These are phyloP conservation scores for Platyrinchus mystaceus DNA, from an alignment of 2,797 vertebrate genomes.

Conservation along the genomic window DNA sequence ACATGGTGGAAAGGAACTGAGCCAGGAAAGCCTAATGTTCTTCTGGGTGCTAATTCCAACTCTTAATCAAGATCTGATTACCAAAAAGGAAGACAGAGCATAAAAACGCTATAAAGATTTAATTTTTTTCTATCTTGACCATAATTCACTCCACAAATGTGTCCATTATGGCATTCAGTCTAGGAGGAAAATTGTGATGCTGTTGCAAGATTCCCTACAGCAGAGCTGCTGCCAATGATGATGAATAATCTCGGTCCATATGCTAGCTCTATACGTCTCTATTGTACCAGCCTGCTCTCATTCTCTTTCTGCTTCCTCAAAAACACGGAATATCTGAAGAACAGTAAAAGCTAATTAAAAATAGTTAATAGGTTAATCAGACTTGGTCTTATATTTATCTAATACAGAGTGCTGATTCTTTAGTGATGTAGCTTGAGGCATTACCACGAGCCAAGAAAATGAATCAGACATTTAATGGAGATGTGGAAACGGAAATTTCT, in stretches of 20 bases:
- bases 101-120: slow-evolving; percentile 66
- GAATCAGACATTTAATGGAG: slow-evolving; percentile 71
- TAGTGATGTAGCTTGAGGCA: slow-evolving; percentile 39
- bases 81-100: slow-evolving; percentile 52
- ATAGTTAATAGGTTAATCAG: slow-evolving; percentile 68
- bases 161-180: slow-evolving; percentile 27
- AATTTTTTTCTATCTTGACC: slow-evolving; percentile 22
- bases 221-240: slow-evolving; percentile 34
- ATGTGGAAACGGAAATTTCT: slow-evolving; percentile 71
- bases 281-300: neutral
- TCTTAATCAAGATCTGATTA: slow-evolving; percentile 68
- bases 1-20: slow-evolving; percentile 12
- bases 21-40: slow-evolving; percentile 50
- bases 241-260: slow-evolving; percentile 27
- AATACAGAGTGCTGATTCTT: slow-evolving; percentile 47
- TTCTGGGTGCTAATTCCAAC: slow-evolving; percentile 59
- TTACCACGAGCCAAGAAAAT: slow-evolving; percentile 66
- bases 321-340: slow-evolving; percentile 31
- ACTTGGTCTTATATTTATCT: slow-evolving; percentile 60
- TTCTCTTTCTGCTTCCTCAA: slow-evolving; percentile 27
- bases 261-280: slow-evolving; percentile 28
- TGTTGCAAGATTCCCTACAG: slow-evolving; percentile 21
- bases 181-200: slow-evolving; percentile 52
- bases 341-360: slow-evolving; percentile 69
- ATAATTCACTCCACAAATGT: slow-evolving; percentile 44